phyloP scores from a whole-genome alignment of 2,113 vertebrate genomes.

The Crotalus horridus region DNA sequence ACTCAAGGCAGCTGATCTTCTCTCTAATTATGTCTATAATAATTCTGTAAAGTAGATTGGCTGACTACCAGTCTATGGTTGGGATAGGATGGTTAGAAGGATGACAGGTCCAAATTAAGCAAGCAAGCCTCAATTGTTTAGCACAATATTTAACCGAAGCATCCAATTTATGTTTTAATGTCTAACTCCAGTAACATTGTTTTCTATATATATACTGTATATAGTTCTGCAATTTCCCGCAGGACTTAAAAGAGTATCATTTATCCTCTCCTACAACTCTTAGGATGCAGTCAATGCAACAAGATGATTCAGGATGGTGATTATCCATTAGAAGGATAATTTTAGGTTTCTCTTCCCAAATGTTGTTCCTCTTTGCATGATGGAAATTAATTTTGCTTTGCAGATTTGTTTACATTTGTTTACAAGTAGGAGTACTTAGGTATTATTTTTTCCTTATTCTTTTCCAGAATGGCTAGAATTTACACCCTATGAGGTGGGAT shows the following conservation, averaged over 20 bases:
- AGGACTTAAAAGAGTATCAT: not conserved
- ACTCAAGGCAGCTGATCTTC: not conserved
- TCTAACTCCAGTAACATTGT: not conserved
- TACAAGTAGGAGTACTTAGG: not conserved
- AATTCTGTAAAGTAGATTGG: not conserved
- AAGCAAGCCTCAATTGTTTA: not conserved
- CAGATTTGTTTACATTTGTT: not conserved
- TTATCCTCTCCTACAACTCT: not conserved
- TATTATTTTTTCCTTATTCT: not conserved
- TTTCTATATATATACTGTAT: not conserved
- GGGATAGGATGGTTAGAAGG: not conserved
- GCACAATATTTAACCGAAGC: not conserved
- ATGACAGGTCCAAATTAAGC: not conserved
- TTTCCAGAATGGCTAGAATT: constrained; percentile 77
- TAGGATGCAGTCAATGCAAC: not conserved
- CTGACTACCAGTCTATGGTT: not conserved
- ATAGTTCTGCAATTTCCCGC: not conserved
- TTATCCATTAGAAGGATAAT: not conserved
- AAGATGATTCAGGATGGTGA: not conserved
- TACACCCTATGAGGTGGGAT: constrained; percentile 72
- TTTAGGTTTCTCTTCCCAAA: not conserved
- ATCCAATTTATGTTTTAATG: not conserved
- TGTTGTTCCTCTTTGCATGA: not conserved
- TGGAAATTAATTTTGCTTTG: not conserved
- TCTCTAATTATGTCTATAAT: not conserved